A percentile compares a stretch with the other conserved stretches of the same genome.
Conservation (phyloP, 2,113 vertebrate genomes). For the Pituophis catenifer region DNA sequence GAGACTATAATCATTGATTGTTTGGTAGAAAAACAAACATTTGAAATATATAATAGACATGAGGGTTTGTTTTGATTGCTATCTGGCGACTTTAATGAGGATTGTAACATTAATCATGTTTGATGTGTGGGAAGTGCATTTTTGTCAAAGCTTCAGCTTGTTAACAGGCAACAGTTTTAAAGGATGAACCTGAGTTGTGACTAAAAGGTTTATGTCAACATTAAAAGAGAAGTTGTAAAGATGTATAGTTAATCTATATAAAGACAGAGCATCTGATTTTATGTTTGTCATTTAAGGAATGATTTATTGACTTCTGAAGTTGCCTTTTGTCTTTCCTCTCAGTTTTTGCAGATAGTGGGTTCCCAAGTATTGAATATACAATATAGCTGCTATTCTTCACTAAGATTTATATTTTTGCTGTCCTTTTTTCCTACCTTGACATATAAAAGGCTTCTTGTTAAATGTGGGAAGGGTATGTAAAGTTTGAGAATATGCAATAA, state of each 20-base stretch:
- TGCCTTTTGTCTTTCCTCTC: slow-evolving; percentile 25
- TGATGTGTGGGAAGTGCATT: not conserved
- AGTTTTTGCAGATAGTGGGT: slow-evolving; percentile 29
- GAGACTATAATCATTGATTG: not conserved
- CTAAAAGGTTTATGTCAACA: slow-evolving; percentile 64
- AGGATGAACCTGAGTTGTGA: slow-evolving; percentile 57
- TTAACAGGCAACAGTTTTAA: slow-evolving; percentile 58
- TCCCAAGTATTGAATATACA: slow-evolving; percentile 12
- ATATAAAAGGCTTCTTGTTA: not conserved
- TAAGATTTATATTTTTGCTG: slow-evolving; percentile 9
- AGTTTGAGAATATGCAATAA: not conserved
- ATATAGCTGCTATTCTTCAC: not conserved
- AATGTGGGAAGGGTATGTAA: not conserved
- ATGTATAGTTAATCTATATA: slow-evolving; percentile 61
- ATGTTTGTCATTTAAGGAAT: slow-evolving; percentile 58
- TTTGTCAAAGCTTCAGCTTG: slow-evolving; percentile 47
- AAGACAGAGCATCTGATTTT: slow-evolving; percentile 50
- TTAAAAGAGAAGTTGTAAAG: slow-evolving; percentile 52
- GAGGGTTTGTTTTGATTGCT: not conserved
- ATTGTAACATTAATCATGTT: slow-evolving; percentile 9
- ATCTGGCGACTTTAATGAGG: not conserved
- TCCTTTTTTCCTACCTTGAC: not conserved
- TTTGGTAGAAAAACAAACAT: not conserved
- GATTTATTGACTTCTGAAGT: slow-evolving; percentile 55
- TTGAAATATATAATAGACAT: not conserved